Base-by-base conservation (phyloP, 2,797 vertebrate species). In the Megaceryle alcyon region DNA sequence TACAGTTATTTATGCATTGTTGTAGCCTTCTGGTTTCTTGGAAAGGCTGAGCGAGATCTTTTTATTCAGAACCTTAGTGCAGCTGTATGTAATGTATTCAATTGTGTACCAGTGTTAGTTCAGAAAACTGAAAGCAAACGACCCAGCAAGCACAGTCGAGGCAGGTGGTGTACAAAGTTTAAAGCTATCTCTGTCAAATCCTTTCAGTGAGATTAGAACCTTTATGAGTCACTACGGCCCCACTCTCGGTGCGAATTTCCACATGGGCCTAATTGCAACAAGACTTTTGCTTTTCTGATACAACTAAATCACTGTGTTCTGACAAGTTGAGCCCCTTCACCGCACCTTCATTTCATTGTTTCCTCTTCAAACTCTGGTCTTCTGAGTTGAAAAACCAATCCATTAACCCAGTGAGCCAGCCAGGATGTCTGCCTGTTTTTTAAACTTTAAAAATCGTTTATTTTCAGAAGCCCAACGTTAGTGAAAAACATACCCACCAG, bases 401-500 rank as follows among this genome's bases (percentile, higher is more conserved):
- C 31, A n/a, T 90, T 93, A 94, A 81, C 48, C 46, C 89, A 86
- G 0, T 68, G 41, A 89, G 48, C 65, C 79, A 82, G 53, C 68
- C 44, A 87, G 41, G 19, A 79, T 92, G 31, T 77, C 33, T 92
- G 51, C 88, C 85, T 97, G 91, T 51, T 88, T 86, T 93, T 92
- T 93, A 96, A 92, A 96, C 88, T 97, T 92, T 95, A 94, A 96
- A 96, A 96, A 95, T 95, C 53, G 1, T 97, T 98, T 98, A 69
- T 97, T 98, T 97, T 65, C 98, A 99, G 99, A 98, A 99, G 99
- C 93, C 99, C 99, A 92, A 99, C 99, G 73, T 99, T 99, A 98
- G 99, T 99, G 97, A 99, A 99, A 98, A 99, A 99, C 97, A 98
- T 99, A 97, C 99, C 99, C 82, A 99, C 99, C 96, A 99, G 99